Evolutionary conservation across 1,140 invertebrate species (phyloP), one percentile per base, ranked within the genome.

Genomic region (Capitella teleta): DNA sequence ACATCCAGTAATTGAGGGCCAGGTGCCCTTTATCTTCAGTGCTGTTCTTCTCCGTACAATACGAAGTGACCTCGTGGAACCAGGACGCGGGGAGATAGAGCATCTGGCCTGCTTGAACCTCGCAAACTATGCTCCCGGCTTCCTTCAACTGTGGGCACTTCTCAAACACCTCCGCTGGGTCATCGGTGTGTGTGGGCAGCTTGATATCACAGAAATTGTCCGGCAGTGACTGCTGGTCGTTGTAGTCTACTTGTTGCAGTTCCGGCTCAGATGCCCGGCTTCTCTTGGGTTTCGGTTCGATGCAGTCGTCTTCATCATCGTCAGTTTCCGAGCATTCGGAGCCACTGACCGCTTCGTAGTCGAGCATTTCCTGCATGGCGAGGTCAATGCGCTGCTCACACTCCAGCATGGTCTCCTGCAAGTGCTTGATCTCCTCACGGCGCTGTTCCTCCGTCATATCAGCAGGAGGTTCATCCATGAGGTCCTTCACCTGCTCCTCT

Each of bases 31-130:
- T 41, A 10, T 41, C 40, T 41, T 14, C 40, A n/a, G n/a, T n/a
- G 19, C 14, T 41, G 19, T 18, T 8, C 40, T 41, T 41, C 3
- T 18, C 36, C 4, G 14, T 26, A 1, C 37, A 50, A 25, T 44
- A 50, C 8, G 48, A 50, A n/a, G 48, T 26, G 38, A 50, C 48
- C 28, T 50, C 48, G 19, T 50, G 48, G 32, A 50, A 50, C 48
- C 48, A 50, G 18, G 48, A 50, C 6, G 48, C 48, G 3, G 48
- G 48, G 21, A 50, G 38, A 26, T 50, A 50, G 6, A 50, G 38
- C 25, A 36, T 21, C 6, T 50, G 37, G 21, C 48, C 48, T 8
- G 36, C 16, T 8, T 42, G 19, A 4, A 50, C 2, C n/a, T n/a
- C 26, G 18, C 19, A 18, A 14, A 44, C 24, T 3, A 50, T 21